These are phyloP conservation scores for Riparia riparia DNA, from an alignment of 2,113 vertebrate genomes.

Conservation along the genomic window DNA sequence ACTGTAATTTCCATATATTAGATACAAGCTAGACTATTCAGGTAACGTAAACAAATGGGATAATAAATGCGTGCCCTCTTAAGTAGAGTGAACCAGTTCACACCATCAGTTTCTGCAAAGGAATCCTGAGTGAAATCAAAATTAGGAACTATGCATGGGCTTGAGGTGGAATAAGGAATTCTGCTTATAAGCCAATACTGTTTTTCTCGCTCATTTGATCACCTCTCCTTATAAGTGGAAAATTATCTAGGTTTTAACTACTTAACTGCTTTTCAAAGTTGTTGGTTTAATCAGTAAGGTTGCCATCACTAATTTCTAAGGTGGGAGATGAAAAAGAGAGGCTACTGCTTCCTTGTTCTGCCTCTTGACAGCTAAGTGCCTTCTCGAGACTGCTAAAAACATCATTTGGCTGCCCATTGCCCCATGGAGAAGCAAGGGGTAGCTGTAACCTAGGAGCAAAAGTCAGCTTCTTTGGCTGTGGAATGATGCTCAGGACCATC, in stretches of 20 bases:
- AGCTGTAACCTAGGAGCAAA: not conserved
- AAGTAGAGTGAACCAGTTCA: not conserved
- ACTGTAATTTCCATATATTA: not conserved
- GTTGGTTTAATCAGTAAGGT: not conserved
- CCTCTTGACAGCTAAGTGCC: not conserved
- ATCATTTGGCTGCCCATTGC: not conserved
- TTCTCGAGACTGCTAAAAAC: not conserved
- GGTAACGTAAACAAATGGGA: not conserved
- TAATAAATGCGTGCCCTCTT: not conserved
- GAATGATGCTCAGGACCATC: not conserved
- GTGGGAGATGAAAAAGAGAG: not conserved
- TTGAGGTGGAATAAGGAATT: not conserved
- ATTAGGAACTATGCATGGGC: not conserved
- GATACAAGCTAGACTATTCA: not conserved
- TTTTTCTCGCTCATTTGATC: not conserved
- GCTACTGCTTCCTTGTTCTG: not conserved
- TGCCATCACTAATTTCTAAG: not conserved
- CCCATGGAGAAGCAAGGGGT: not conserved
- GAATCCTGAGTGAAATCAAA: not conserved
- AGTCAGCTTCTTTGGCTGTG: not conserved
- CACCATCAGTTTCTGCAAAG: not conserved
- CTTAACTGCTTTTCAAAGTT: not conserved
- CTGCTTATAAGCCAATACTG: not conserved
- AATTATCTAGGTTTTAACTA: not conserved
- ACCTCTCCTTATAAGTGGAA: not conserved